These are phyloP conservation scores for Synergus umbraculus DNA, from an alignment of 2,888 invertebrate species.

Conservation along the genomic window DNA sequence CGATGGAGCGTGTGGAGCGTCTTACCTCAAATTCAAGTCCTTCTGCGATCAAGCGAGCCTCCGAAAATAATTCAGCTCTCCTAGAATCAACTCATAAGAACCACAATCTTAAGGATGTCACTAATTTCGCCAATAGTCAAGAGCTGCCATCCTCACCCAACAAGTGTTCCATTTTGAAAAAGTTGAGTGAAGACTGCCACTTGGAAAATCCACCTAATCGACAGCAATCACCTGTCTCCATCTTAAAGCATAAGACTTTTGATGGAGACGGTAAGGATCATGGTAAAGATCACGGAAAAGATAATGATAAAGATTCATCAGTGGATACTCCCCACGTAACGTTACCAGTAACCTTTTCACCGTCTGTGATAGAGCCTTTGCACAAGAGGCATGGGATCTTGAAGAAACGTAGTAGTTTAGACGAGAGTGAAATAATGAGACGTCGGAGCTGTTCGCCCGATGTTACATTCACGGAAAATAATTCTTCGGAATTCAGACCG, in stretches of 20 bases:
- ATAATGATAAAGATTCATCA: conserved; percentile 60
- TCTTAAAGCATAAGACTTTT: conserved; percentile 80
- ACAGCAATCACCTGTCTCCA: conserved; percentile 78
- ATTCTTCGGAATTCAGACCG: conserved; percentile 81
- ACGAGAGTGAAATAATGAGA: conserved; percentile 86
- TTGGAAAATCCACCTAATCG: conserved; percentile 54
- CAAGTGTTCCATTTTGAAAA: conserved; percentile 63
- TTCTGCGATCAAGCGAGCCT: conserved; percentile 27
- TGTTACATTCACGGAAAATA: conserved; percentile 81
- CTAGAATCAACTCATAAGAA: not conserved
- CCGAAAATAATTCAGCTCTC: not conserved
- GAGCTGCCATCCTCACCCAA: conserved; percentile 59
- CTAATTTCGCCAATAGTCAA: conserved; percentile 38
- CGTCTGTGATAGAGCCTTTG: conserved; percentile 85
- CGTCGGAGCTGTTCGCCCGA: conserved; percentile 86
- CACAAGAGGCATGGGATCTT: conserved; percentile 87
- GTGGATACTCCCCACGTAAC: conserved; percentile 75
- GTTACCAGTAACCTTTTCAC: conserved; percentile 89
- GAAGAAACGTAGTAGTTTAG: conserved; percentile 90
- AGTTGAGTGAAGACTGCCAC: conserved; percentile 56
- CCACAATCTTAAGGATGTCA: not conserved
- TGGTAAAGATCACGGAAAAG: too few relatives aligned
- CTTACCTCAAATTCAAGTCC: conserved; percentile 75
- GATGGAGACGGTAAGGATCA: conserved; percentile 74
- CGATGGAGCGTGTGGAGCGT: conserved; percentile 84